Percentiles rank a stretch among this genome's conserved stretches.
These are phyloP conservation scores for Conus ventricosus DNA, from an alignment of 1,140 invertebrate species.

Conservation along the genomic window DNA sequence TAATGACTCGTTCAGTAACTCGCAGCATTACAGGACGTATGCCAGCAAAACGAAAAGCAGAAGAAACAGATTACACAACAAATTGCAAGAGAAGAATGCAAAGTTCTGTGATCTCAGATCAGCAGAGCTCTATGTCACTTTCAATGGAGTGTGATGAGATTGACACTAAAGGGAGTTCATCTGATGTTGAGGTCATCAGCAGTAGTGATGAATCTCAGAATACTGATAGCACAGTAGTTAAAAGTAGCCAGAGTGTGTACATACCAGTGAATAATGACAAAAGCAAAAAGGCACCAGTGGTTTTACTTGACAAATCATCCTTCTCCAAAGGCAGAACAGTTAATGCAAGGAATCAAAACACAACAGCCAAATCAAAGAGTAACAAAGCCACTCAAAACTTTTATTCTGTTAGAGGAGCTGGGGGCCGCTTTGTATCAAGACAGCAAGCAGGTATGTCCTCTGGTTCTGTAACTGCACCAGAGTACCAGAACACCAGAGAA, in stretches of 20 bases:
- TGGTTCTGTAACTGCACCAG: not conserved
- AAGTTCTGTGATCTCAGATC: not conserved
- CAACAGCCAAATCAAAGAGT: not conserved
- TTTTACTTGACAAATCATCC: constrained; percentile 18
- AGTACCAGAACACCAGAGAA: not conserved
- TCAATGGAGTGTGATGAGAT: constrained; percentile 7
- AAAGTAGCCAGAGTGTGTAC: not conserved
- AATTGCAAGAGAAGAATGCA: not conserved
- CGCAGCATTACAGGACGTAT: constrained; percentile 25
- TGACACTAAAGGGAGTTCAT: not conserved
- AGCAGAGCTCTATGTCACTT: not conserved
- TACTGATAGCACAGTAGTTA: not conserved
- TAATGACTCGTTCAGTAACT: constrained; percentile 12
- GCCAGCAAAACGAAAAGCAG: constrained; percentile 12
- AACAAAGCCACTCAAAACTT: not conserved
- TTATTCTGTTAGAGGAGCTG: not conserved
- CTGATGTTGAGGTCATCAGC: constrained; percentile 15
- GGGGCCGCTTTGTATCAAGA: not conserved
- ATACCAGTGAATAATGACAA: not conserved
- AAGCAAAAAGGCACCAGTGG: constrained; percentile 23
- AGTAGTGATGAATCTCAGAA: constrained; percentile 7
- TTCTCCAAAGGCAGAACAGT: not conserved
- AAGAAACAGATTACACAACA: not conserved
- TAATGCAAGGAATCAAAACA: not conserved
- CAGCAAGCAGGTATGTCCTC: not conserved